Percentiles rank a stretch among this genome's conserved stretches.
These are phyloP conservation scores for Myathropa florea DNA, from an alignment of 2,888 invertebrate species.

Conservation along the genomic window DNA sequence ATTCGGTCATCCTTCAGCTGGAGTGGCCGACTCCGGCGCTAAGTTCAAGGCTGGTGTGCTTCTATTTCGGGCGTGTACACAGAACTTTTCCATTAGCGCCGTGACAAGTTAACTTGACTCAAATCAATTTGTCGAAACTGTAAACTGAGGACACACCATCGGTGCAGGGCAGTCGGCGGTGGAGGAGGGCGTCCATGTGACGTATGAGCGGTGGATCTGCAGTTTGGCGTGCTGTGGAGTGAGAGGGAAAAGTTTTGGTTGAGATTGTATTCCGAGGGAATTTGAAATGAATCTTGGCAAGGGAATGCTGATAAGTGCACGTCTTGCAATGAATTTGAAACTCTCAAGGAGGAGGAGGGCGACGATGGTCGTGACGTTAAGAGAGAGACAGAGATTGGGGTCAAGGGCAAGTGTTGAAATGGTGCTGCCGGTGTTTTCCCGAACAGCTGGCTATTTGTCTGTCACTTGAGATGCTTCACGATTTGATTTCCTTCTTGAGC, in stretches of 20 bases:
- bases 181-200: background rate
- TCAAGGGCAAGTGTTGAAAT: no score
- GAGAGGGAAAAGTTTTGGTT: background rate
- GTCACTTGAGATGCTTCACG: no score
- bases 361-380: no score
- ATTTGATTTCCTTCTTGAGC: no score
- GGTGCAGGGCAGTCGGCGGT: background rate
- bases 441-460: no score
- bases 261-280: background rate
- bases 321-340: background rate
- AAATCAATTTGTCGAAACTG: conserved; percentile 19
- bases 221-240: background rate
- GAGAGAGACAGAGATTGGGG: no score
- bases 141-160: background rate
- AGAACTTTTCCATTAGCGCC: conserved; percentile 32
- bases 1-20: background rate
- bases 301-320: background rate
- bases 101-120: conserved; percentile 27
- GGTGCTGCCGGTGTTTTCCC: no score
- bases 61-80: background rate
- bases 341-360: no score
- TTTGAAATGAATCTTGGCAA: background rate
- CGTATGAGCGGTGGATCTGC: background rate
- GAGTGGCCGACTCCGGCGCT: background rate
- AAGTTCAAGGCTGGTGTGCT: background rate